Evolutionary conservation across 1,140 invertebrate species (phyloP).

Genomic region (Stenopsyche tienmushanensis): DNA sequence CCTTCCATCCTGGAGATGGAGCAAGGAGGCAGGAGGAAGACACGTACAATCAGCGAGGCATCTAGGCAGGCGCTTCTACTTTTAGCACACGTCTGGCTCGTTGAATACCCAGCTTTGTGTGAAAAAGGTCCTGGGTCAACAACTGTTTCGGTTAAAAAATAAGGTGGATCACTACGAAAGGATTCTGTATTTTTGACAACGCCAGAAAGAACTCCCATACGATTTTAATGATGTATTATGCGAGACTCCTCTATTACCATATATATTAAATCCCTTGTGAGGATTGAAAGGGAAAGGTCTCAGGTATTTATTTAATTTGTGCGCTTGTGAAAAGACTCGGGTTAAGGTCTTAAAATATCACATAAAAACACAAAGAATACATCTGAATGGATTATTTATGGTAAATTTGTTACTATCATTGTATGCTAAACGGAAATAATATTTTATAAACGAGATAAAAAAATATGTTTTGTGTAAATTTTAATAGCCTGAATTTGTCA

Average conservation of each 20-base stretch:
- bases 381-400: no score
- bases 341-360: no score
- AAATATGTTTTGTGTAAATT: no score
- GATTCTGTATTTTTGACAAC: background rate
- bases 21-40: background rate
- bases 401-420: no score
- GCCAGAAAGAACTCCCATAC: background rate
- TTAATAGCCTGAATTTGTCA: no score
- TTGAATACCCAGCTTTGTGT: constrained; percentile 2
- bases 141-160: constrained; percentile 1
- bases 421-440: no score
- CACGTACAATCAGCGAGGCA: background rate
- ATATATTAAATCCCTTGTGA: background rate
- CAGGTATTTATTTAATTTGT: no score
- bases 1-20: background rate
- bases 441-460: no score
- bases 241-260: background rate
- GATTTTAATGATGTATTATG: constrained; percentile 1
- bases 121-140: constrained; percentile 10
- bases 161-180: background rate
- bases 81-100: background rate
- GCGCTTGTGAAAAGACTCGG: no score
- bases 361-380: no score
- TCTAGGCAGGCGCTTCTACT: no score
- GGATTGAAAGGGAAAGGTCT: no score